phyloP scores from a whole-genome alignment of 2,113 vertebrate species.

The Mungos mungo region DNA sequence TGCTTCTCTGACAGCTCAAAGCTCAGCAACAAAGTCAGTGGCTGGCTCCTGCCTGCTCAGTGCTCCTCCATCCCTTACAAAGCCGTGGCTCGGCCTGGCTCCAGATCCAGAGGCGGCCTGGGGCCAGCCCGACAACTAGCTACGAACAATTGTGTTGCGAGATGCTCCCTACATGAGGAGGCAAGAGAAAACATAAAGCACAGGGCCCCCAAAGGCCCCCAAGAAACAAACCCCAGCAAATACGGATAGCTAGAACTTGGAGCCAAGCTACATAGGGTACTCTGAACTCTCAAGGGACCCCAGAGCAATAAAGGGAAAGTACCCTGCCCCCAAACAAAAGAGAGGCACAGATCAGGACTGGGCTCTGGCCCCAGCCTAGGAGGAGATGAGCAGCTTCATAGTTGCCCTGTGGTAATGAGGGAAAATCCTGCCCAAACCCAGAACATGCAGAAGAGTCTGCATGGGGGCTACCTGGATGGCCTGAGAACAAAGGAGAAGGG shows the following conservation, averaged over 20 bases:
- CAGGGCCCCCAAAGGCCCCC: not conserved
- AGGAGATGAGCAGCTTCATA: slow-evolving; percentile 14
- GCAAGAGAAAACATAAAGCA: slow-evolving; percentile 62
- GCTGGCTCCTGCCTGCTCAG: not conserved
- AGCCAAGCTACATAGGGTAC: slow-evolving; percentile 15
- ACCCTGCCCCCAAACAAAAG: not conserved
- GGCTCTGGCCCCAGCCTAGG: not conserved
- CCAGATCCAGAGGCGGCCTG: slow-evolving; percentile 2
- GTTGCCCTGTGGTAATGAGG: not conserved
- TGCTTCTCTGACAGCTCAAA: slow-evolving; percentile 18
- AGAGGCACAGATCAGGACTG: slow-evolving; percentile 29
- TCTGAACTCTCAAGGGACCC: not conserved
- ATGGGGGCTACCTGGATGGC: not conserved
- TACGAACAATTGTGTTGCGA: not conserved
- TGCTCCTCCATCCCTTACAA: not conserved
- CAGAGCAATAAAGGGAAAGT: slow-evolving; percentile 13
- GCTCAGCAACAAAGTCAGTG: not conserved
- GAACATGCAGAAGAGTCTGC: not conserved
- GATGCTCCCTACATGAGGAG: slow-evolving; percentile 33
- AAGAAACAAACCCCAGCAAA: slow-evolving; percentile 26
- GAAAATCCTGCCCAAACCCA: slow-evolving; percentile 19
- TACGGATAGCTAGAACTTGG: slow-evolving; percentile 22
- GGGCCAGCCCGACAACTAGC: slow-evolving; percentile 10
- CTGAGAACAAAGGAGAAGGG: not conserved
- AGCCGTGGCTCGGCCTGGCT: not conserved